These are phyloP conservation scores for Drosophila navojoa DNA, from an alignment of 1,140 invertebrate species.

Conservation along the genomic window DNA sequence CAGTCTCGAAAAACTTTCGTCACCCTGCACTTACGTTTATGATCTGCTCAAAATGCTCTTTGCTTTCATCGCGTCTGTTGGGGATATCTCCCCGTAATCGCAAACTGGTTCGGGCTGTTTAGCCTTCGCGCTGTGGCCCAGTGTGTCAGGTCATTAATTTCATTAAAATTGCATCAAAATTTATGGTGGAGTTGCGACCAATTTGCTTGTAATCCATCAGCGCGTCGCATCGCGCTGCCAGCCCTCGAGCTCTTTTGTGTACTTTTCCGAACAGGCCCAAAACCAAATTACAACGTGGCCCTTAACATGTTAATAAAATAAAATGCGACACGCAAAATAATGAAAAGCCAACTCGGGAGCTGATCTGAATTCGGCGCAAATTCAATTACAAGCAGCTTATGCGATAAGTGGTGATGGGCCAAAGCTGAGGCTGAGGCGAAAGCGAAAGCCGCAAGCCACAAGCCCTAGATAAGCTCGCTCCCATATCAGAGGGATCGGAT, in stretches of 20 bases:
- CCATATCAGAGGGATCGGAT: constrained; percentile 59
- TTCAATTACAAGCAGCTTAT: constrained; percentile 68
- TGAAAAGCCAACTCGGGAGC: constrained; percentile 11
- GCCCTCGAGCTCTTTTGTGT: constrained; percentile 49
- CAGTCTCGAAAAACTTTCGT: constrained; percentile 34
- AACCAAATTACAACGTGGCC: constrained; percentile 71
- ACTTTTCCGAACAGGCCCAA: constrained; percentile 28
- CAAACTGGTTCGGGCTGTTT: constrained; percentile 14
- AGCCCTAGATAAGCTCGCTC: constrained; percentile 42
- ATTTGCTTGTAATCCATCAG: constrained; percentile 79
- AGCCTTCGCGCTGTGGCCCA: constrained; percentile 32
- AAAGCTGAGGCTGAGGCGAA: constrained; percentile 3
- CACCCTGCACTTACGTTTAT: constrained; percentile 33
- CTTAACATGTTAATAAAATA: constrained; percentile 78
- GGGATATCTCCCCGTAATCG: constrained; percentile 29
- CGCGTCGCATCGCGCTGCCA: constrained; percentile 54
- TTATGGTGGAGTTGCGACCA: constrained; percentile 46
- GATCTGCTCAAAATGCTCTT: constrained; percentile 26
- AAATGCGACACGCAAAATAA: constrained; percentile 58
- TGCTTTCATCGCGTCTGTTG: constrained; percentile 43
- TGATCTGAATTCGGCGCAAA: constrained; percentile 50
- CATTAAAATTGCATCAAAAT: constrained; percentile 77
- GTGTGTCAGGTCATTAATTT: constrained; percentile 67
- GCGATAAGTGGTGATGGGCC: constrained; percentile 62
- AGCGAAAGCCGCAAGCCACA: constrained; percentile 29